A percentile compares a stretch with the other conserved stretches of the same genome.
phyloP scores from a whole-genome alignment of 2,113 vertebrate genomes.

The Epinephelus lanceolatus region DNA sequence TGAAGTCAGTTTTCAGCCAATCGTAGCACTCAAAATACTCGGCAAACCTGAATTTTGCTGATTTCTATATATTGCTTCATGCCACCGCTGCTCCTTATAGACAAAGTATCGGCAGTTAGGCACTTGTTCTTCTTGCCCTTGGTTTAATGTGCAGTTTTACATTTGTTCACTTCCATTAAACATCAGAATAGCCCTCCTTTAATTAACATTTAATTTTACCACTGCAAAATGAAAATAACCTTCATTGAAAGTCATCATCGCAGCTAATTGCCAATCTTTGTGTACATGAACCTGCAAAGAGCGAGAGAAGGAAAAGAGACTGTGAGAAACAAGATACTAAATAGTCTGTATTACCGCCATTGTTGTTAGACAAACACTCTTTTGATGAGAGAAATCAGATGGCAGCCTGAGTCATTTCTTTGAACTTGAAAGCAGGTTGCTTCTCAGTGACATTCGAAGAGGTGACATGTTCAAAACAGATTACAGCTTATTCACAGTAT shows the following conservation, averaged over 20 bases:
- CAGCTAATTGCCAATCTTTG: not conserved
- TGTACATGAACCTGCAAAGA: not conserved
- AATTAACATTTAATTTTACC: not conserved
- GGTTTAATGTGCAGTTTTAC: not conserved
- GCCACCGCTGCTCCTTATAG: too few species aligned
- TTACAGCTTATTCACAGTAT: not conserved
- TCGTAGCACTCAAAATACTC: not conserved
- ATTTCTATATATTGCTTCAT: not conserved
- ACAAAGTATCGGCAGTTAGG: not conserved
- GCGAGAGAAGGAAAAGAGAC: not conserved
- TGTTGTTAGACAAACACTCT: not conserved
- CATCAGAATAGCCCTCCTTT: not conserved
- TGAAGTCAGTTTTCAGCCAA: not conserved
- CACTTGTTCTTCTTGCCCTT: not conserved
- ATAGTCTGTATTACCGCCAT: not conserved
- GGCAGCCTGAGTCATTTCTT: not conserved
- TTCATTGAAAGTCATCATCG: not conserved
- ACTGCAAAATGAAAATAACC: not conserved
- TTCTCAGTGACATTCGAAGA: not conserved
- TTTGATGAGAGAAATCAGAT: not conserved
- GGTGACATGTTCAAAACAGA: not conserved
- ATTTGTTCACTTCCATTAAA: not conserved
- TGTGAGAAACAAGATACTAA: not conserved
- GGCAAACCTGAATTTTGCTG: not conserved
- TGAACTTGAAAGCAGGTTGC: not conserved